Conservation (phyloP, 2,888 invertebrate species). For the Nesidiocoris tenuis region DNA sequence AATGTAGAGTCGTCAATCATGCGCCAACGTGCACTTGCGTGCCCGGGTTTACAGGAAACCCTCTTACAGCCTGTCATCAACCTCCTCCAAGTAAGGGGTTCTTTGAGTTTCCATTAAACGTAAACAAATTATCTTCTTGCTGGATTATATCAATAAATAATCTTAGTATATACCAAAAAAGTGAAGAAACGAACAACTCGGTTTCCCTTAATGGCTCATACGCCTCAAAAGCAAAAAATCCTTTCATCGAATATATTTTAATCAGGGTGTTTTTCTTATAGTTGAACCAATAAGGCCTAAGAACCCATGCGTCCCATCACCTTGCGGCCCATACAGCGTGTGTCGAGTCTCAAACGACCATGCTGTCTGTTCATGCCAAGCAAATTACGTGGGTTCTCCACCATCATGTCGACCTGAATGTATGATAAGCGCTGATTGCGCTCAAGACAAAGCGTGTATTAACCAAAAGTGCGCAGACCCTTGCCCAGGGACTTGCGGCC, state of each 20-base stretch:
- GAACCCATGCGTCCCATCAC: slow-evolving; percentile 73
- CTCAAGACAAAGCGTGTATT: slow-evolving; percentile 71
- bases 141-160: no score
- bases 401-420: slow-evolving; percentile 77
- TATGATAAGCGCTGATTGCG: slow-evolving; percentile 75
- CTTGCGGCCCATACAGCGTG: slow-evolving; percentile 76
- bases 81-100: slow-evolving; percentile 57
- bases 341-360: slow-evolving; percentile 70
- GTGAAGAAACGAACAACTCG: no score
- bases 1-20: slow-evolving; percentile 73
- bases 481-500: slow-evolving; percentile 73
- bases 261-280: slow-evolving; percentile 50
- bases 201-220: no score
- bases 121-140: no score
- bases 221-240: no score
- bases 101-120: no score
- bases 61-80: slow-evolving; percentile 63
- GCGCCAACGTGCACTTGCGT: slow-evolving; percentile 75
- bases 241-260: no score
- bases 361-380: slow-evolving; percentile 74
- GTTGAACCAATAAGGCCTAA: slow-evolving; percentile 56
- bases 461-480: slow-evolving; percentile 76
- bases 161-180: no score
- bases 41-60: slow-evolving; percentile 70
- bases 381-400: slow-evolving; percentile 71